These are phyloP conservation scores for Porites cylindrica DNA, from an alignment of 92 coral and sea anemone species.

Conservation along the genomic window DNA sequence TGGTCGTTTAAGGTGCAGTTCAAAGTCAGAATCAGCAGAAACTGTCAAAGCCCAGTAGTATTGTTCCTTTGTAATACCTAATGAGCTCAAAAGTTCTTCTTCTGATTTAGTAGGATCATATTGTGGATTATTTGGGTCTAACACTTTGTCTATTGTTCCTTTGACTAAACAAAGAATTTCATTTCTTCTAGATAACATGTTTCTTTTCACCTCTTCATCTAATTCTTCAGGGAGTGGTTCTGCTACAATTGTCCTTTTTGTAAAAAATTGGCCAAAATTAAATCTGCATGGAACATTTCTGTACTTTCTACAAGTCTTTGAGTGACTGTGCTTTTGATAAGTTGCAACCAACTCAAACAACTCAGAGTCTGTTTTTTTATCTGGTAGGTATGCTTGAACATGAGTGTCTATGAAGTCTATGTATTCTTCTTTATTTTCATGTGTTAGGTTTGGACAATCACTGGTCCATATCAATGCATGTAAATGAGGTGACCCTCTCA, in stretches of 20 bases:
- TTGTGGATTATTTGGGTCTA: conserved; percentile 42
- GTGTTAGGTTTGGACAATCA: conserved; percentile 60
- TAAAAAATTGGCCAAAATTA: conserved; percentile 71
- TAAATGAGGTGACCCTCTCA: conserved; percentile 56
- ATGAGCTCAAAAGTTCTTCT: conserved; percentile 40
- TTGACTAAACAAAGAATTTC: conserved; percentile 29
- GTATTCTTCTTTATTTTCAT: conserved; percentile 56
- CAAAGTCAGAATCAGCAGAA: conserved; percentile 71
- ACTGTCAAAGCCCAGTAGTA: too few relatives aligned
- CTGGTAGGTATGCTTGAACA: too few relatives aligned
- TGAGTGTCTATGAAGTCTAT: conserved; percentile 42
- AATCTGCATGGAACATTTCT: conserved; percentile 53
- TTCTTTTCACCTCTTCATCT: conserved; percentile 41
- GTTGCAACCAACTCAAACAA: conserved; percentile 64
- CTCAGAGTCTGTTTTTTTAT: conserved; percentile 60
- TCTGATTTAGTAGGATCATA: conserved; percentile 21
- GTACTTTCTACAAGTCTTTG: conserved; percentile 49
- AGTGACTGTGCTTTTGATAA: too few relatives aligned
- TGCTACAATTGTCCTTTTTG: conserved; percentile 53
- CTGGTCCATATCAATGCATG: too few relatives aligned
- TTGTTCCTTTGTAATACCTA: conserved; percentile 57
- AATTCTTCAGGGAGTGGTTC: conserved; percentile 63
- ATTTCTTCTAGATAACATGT: conserved; percentile 31
- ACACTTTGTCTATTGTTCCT: conserved; percentile 46
- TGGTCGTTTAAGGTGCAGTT: conserved; percentile 70